Base-by-base conservation (phyloP, 2,113 vertebrate species). In the Oryzias celebensis region DNA sequence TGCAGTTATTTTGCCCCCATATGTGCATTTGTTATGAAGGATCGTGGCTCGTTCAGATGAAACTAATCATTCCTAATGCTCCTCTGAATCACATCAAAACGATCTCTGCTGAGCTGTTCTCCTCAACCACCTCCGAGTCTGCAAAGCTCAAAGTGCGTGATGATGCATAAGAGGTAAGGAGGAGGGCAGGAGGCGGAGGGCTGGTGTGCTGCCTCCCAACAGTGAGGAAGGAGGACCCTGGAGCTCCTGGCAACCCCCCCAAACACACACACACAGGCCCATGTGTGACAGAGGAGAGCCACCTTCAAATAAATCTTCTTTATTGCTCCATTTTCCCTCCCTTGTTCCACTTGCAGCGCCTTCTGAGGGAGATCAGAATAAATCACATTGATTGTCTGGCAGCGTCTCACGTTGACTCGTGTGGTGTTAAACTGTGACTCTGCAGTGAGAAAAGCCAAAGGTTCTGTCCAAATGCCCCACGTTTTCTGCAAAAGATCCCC, bases 291-390 rank as follows among this genome's bases (percentile, higher is more conserved):
- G 78, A 81, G 58, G 78, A 88, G 76, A 73, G 61, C 78, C 73
- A 81, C 80, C 72, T 79, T 70, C 68, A 48, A 72, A 89, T 91
- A 92, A 92, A 91, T 92, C 91, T 84, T 28, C 60, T 23, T 57
- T 59, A 81, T 88, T 90, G 90, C 89, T 85, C 77, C 79, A 75
- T 69, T 55, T 73, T 58, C 66, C 70, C 53, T 77, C 53, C 44
- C 63, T 72, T 83, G 77, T 64, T 82, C 83, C 69, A 62, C 61
- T 75, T 77, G 71, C 80, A 49, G 64, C 24, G 81, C 87, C 80
- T 66, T 79, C 78, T 31, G 42, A 77, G 59, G 42, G 44, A 69
- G 72, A 85, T 89, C 63, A 64, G 84, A 71, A 87, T 89, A 87
- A 87, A 88, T 89, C 86, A 84, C 65, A 57, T 84, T 89, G 87